Base-by-base conservation (phyloP, 2,797 vertebrate species). In the Molossus molossus region DNA sequence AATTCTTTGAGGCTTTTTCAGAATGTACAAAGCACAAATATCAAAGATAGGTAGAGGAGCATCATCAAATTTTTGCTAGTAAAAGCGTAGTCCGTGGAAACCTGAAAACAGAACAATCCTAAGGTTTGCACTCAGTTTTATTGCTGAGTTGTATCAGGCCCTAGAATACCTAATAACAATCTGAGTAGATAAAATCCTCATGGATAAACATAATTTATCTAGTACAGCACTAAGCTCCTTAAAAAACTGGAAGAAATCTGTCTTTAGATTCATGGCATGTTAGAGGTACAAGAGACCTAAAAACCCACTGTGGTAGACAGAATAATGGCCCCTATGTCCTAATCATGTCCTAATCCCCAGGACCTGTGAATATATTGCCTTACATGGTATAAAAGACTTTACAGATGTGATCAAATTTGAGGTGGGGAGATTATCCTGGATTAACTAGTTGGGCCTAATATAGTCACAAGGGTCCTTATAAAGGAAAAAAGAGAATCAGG, bases 11-110 rank as follows among this genome's bases (percentile, higher is more conserved):
- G 29, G 29, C 70, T 40, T 93, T 83, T 62, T 11, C 81, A 73
- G 96, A 95, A 77, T 77, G 27, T 37, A 48, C 82, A 90, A 84
- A 96, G 69, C 45, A 86, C 69, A 67, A 79, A 86, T 75, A 75
- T 70, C 29, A 91, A 94, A 92, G 60, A 48, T 3, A 20, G 33
- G 45, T 14, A 95, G n/a, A 87, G 9, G 9, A 84, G 20, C 57
- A 87, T 29, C 3, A 1, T 45, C 58, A 82, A 48, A 62, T 40
- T 75, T 92, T 79, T 40, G 53, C 33, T 23, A 76, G 21, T 67
- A 29, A 73, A 57, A 67, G 69, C 13, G 1, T 9, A 3, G 21
- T 29, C 23, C 40, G 18, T 0, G 12, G 67, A 82, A 70, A 60
- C 23, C 55, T 73, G 62, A 57, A 89, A 70, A 82, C 12, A 91